Evolutionary conservation across 2,797 vertebrate genomes (phyloP), one percentile per base, ranked within the genome.

Genomic region (Sebastes minor): DNA sequence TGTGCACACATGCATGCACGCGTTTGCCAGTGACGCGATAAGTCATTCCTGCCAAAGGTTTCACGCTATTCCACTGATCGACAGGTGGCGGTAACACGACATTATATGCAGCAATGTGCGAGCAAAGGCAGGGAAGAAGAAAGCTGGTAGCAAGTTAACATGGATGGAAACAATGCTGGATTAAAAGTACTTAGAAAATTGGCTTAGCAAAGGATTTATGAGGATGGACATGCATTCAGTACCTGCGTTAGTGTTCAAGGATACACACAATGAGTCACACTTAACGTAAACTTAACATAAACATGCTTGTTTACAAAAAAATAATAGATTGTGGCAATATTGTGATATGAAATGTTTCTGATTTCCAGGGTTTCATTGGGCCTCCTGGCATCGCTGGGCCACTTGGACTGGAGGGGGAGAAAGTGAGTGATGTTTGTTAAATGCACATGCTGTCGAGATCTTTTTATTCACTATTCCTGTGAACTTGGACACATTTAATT

Each of bases 331-430:
- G 42, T 49, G 7, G 0, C 27, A 30, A 1, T 30, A 10, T 22
- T 80, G 32, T 74, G 18, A 82, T 16, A 3, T 76, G 4, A 55
- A 7, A 57, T 33, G 11, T 32, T 86, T 1, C 30, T 79, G 0
- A 25, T 81, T 95, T 95, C 65, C 75, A 99, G 98, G 98, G 98
- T 87, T 99, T 99, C 85, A 99, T 99, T 88, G 98, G 98, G 68
- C 95, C 95, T 87, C 97, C 97, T 76, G 98, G 98, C 53, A 85
- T 96, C 81, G 95, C 94, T 84, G 98, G 98, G 84, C 97, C 96
- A 65, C 94, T 87, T 13, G 98, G 98, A 68, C 94, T 94, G 61
- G 97, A 98, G 88, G 98, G 98, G 82, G 97, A 98, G 93, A 96
- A 96, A 96, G 98, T 99, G 92, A 91, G 97, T 95, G 23, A 81